Conservation (phyloP, 2,797 vertebrate species). For the Serranus cabrilla region DNA sequence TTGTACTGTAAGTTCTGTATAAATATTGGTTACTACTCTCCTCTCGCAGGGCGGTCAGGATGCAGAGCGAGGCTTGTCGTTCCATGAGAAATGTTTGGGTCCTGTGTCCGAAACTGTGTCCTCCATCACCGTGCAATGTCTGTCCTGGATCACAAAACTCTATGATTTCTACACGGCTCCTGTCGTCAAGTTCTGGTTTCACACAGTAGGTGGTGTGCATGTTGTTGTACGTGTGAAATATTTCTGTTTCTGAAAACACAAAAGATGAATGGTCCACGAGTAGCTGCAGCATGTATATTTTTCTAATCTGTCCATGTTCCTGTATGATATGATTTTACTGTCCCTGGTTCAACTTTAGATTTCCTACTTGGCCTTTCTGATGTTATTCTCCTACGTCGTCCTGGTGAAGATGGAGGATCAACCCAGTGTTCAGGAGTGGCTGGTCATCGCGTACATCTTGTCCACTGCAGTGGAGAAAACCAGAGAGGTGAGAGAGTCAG, state of each 20-base stretch:
- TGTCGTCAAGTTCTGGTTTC: conserved; percentile 99
- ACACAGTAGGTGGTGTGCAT: conserved; percentile 87
- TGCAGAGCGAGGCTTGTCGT: conserved; percentile 85
- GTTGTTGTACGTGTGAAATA: neutral
- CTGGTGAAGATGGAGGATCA: conserved; percentile 92
- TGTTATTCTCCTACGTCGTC: conserved; percentile 94
- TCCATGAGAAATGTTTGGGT: conserved; percentile 54
- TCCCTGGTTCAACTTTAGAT: conserved; percentile 83
- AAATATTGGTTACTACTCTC: neutral
- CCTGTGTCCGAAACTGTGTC: conserved; percentile 62
- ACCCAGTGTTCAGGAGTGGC: conserved; percentile 93
- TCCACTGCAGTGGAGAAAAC: conserved; percentile 93
- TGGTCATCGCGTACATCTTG: conserved; percentile 93
- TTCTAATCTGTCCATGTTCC: neutral
- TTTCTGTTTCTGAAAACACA: conserved; percentile 1
- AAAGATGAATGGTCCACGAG: neutral
- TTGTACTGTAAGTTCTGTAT: too few relatives aligned
- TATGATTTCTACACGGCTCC: conserved; percentile 97
- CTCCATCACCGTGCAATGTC: conserved; percentile 55
- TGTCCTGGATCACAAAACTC: conserved; percentile 88
- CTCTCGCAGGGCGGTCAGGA: conserved; percentile 83
- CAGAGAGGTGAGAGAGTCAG: conserved; percentile 90
- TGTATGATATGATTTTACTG: neutral
- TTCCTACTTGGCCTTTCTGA: conserved; percentile 93
- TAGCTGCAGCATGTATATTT: neutral